Evolutionary conservation across 2,888 invertebrate genomes (phyloP).

Genomic region (Phorcus lineatus): DNA sequence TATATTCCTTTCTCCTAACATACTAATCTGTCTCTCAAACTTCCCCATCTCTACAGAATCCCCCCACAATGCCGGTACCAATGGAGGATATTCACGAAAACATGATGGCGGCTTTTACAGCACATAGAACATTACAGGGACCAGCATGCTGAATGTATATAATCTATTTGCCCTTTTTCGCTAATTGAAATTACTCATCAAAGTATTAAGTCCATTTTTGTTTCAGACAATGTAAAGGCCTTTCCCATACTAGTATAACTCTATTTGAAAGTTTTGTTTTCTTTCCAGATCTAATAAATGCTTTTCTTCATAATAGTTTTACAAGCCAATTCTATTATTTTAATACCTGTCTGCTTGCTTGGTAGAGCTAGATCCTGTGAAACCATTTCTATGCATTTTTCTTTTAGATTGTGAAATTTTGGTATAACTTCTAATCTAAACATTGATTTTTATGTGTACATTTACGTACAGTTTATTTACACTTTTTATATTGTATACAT

Average conservation of each 20-base stretch:
- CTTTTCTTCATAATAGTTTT: not conserved
- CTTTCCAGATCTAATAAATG: not conserved
- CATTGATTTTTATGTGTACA: no score
- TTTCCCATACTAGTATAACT: not conserved
- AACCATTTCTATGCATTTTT: no score
- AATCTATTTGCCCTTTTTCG: not conserved
- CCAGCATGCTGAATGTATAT: no score
- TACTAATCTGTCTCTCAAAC: no score
- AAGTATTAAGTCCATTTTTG: not conserved
- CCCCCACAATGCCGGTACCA: constrained; percentile 66
- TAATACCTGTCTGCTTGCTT: not conserved
- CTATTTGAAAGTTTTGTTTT: not conserved
- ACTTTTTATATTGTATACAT: no score
- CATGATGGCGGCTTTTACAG: constrained; percentile 74
- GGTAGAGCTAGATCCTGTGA: no score
- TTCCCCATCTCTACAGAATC: constrained; percentile 41
- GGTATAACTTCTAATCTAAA: no score
- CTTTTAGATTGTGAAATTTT: no score
- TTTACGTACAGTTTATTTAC: no score
- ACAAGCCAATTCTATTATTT: no score
- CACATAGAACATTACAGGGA: constrained; percentile 38
- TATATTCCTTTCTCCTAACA: no score
- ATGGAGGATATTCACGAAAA: constrained; percentile 74
- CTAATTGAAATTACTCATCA: not conserved
- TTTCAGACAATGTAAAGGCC: not conserved